phyloP scores from a whole-genome alignment of 2,888 invertebrate species.

The Tromatobia lineatoria region DNA sequence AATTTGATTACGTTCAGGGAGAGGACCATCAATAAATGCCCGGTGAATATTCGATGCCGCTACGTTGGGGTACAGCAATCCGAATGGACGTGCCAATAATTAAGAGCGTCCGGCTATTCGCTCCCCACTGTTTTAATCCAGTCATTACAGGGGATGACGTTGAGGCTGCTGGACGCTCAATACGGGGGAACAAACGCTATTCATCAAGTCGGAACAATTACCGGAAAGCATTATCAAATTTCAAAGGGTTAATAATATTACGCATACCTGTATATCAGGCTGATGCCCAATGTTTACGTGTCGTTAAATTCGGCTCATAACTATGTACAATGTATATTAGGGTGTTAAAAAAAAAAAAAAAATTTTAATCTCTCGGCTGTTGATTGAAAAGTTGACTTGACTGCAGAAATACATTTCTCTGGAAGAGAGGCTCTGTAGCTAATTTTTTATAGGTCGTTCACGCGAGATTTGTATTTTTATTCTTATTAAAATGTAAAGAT shows the following conservation, averaged over 20 bases:
- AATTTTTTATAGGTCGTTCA: no score
- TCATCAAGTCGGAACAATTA: slow-evolving; percentile 76
- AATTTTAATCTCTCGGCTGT: no score
- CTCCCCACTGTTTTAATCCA: slow-evolving; percentile 75
- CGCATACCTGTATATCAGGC: not conserved
- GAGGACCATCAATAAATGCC: slow-evolving; percentile 58
- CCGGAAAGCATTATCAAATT: slow-evolving; percentile 76
- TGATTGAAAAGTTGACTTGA: no score
- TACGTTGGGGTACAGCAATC: slow-evolving; percentile 2
- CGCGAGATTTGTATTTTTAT: no score
- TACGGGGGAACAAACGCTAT: slow-evolving; percentile 69
- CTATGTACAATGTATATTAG: not conserved
- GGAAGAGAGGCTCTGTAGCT: no score
- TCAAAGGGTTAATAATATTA: slow-evolving; percentile 67
- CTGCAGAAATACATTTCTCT: no score
- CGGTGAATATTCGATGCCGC: slow-evolving; percentile 50
- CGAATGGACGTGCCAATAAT: slow-evolving; percentile 69
- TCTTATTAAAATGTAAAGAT: no score
- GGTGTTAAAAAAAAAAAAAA: no score
- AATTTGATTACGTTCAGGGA: slow-evolving; percentile 58
- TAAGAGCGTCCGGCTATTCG: slow-evolving; percentile 69
- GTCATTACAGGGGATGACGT: slow-evolving; percentile 71
- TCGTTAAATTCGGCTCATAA: slow-evolving; percentile 21
- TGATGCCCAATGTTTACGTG: not conserved
- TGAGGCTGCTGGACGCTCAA: slow-evolving; percentile 14